Conservation (phyloP, 2,888 invertebrate genomes). For the Pseudanteris insignis region DNA sequence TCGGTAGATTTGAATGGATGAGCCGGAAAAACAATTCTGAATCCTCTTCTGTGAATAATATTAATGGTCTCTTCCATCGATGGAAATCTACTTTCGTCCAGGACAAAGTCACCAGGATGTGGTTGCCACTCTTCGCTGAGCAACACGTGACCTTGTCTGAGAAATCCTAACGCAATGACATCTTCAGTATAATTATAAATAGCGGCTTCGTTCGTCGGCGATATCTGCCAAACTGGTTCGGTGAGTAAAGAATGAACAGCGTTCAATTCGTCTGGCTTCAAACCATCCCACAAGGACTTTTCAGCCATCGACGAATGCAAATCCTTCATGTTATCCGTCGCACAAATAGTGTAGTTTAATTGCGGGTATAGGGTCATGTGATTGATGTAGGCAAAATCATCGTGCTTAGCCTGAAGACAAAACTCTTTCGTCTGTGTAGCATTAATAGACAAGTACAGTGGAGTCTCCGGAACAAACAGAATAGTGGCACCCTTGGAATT, state of each 20-base stretch:
- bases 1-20: slow-evolving; percentile 91
- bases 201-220: slow-evolving; percentile 74
- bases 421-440: slow-evolving; percentile 70
- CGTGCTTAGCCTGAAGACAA: slow-evolving; percentile 81
- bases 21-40: slow-evolving; percentile 86
- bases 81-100: slow-evolving; percentile 82
- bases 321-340: slow-evolving; percentile 79
- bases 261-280: slow-evolving; percentile 79
- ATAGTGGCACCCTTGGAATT: slow-evolving; percentile 87
- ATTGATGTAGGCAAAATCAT: slow-evolving; percentile 82
- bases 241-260: slow-evolving; percentile 79
- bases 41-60: slow-evolving; percentile 81
- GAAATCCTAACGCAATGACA: slow-evolving; percentile 79
- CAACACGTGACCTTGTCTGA: slow-evolving; percentile 81
- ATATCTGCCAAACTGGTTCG: slow-evolving; percentile 89
- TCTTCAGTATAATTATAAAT: slow-evolving; percentile 86
- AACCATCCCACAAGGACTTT: slow-evolving; percentile 84
- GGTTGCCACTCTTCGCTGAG: slow-evolving; percentile 87
- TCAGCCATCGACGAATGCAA: slow-evolving; percentile 82
- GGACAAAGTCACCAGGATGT: slow-evolving; percentile 83
- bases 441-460: slow-evolving; percentile 81
- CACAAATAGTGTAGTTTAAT: slow-evolving; percentile 86
- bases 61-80: slow-evolving; percentile 81
- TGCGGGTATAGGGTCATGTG: slow-evolving; percentile 75
- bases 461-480: slow-evolving; percentile 79